Base-by-base conservation (phyloP, 1,140 invertebrate genomes). In the Harlomillsia oculata region DNA sequence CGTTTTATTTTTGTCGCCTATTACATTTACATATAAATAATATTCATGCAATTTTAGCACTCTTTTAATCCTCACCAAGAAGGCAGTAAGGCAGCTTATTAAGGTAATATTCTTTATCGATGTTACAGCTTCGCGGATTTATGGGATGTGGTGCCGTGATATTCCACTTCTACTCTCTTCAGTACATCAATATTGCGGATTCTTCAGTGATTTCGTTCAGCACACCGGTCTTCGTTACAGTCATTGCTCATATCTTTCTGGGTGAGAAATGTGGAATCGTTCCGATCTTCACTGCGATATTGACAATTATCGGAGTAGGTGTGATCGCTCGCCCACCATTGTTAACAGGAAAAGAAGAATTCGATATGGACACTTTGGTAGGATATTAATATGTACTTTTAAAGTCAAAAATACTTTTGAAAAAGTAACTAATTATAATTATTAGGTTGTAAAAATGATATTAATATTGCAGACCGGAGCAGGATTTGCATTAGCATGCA, bases 171-270 rank as follows among this genome's bases (percentile, higher is more conserved):
- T 55, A 45, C 23, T 40, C 53, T 1, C 23, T 60, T 4, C 37
- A 60, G 28, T 50, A 55, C 16, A 40, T 60, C 23, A 34, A 26
- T 5, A 3, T 55, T 1, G 59, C 45, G 1, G 59, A 60, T 30
- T 28, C 88, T 36, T 88, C 86, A 4, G 87, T 92, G 3, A 86
- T 93, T 44, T 85, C 91, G 8, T 91, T 92, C 71, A 89, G 87
- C 41, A 85, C 86, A 13, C 86, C 86, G n/a, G 87, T 93, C 14
- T 90, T 93, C 74, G 89, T 91, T 11, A 83, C 86, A 26, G 21
- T 93, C 62, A 89, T 92, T 70, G 89, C 89, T 4, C 76, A 81
- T 54, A 80, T 91, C 61, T 91, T 91, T 71, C 75, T 94, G 2
- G 90, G 90, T 69, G 89, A 92, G 67, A 84, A 84, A 2, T 92